phyloP scores from a whole-genome alignment of 2,113 vertebrate species.

The Rhipidura dahli region DNA sequence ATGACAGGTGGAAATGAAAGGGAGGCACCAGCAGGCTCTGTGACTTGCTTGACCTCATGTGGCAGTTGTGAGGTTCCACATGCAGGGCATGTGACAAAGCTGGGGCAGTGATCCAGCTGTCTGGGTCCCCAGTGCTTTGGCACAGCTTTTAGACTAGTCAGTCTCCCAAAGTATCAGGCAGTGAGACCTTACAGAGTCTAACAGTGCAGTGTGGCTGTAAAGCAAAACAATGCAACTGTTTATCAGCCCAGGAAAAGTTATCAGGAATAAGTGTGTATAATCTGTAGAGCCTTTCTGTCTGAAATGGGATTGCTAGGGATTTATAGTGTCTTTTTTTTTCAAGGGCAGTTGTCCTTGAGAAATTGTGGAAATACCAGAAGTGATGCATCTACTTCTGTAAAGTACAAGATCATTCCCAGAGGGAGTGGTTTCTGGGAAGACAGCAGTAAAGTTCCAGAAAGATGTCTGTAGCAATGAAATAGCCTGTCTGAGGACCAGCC shows the following conservation, averaged over 20 bases:
- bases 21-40: background rate
- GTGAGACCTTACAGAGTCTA: background rate
- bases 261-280: background rate
- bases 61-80: background rate
- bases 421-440: conserved; percentile 2
- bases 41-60: background rate
- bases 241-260: background rate
- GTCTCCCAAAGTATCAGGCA: background rate
- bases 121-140: background rate
- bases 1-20: background rate
- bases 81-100: background rate
- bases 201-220: background rate
- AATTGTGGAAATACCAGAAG: background rate
- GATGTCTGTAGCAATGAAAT: background rate
- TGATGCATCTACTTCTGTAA: background rate
- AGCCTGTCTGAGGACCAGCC: background rate
- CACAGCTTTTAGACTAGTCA: background rate
- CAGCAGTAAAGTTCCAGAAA: background rate
- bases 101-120: background rate
- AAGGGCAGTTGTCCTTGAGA: background rate
- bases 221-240: background rate
- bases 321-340: background rate
- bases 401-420: background rate
- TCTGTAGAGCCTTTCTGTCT: background rate
- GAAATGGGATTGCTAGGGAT: background rate